Base-by-base conservation (phyloP, 2,888 invertebrate genomes). In the Gibbula magus region DNA sequence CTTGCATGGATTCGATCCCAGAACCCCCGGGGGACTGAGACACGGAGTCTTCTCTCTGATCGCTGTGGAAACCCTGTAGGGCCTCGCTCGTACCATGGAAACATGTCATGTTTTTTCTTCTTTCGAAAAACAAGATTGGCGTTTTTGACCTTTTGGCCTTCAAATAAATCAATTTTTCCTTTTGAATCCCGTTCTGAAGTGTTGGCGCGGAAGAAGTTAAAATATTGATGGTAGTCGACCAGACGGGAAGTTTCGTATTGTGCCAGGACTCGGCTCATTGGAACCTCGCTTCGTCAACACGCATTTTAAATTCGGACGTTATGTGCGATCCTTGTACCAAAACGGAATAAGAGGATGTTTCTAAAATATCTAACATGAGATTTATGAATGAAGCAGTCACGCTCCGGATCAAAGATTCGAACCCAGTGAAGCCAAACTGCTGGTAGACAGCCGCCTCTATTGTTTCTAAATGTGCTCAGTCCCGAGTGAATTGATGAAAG, bases 101-200 rank as follows among this genome's bases (percentile, higher is more conserved):
- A 45, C 45, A 45, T 32, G 70, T 39, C 39, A 20, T 70, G 35
- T 70, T 32, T 32, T 70, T 70, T 70, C 70, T 20, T 70, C 70
- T 35, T 20, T 70, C 18, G 39, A 61, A 29, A 32, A 70, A 70
- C 70, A 70, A 70, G 70, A 70, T 70, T 39, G 70, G 35, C 32
- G 39, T 70, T 70, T 32, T 70, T 70, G 70, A 70, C 70, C 32
- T 70, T 70, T 70, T 70, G 70, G 70, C 70, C 70, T 70, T 32
- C 35, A 70, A 70, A 70, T 39, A 61, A 39, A 70, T 70, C 70
- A 70, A 70, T 70, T 70, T 70, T 70, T 20, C 20, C 32, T 32
- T 39, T 35, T 13, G 70, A 70, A 35, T 70, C 70, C 18, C 29
- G 32, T 20, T 70, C 20, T 70, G 39, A 70, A 32, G 39, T 32